Evolutionary conservation across 2,113 vertebrate species (phyloP).

Genomic region (Willisornis vidua): DNA sequence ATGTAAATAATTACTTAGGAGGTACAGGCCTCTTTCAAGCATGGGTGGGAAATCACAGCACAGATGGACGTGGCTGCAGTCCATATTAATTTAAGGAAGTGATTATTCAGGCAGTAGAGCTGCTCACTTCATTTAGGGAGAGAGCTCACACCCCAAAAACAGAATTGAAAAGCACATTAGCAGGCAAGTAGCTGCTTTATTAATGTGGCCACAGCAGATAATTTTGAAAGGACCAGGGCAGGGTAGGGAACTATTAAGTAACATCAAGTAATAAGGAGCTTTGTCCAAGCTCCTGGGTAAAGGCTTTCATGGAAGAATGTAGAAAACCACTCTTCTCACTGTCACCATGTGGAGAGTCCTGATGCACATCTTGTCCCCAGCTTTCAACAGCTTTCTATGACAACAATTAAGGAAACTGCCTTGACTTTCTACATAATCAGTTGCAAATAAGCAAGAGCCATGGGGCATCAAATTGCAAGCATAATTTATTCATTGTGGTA

Average conservation of each 20-base stretch:
- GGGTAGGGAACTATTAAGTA: background rate
- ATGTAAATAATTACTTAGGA: slow-evolving; percentile 60
- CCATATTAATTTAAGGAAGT: slow-evolving; percentile 40
- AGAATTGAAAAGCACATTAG: background rate
- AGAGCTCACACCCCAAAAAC: background rate
- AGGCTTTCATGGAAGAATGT: background rate
- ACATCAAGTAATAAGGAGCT: background rate
- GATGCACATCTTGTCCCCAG: background rate
- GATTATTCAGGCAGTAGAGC: slow-evolving; percentile 38
- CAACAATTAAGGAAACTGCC: background rate
- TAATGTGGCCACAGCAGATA: background rate
- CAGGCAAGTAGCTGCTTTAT: background rate
- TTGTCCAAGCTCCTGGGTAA: background rate
- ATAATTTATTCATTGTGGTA: background rate
- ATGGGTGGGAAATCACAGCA: slow-evolving; percentile 46
- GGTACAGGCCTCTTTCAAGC: background rate
- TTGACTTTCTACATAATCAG: background rate
- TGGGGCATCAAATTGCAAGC: background rate
- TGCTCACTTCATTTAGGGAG: slow-evolving; percentile 60
- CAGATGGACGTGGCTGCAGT: slow-evolving; percentile 26
- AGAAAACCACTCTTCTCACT: background rate
- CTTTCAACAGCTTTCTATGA: background rate
- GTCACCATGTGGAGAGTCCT: background rate
- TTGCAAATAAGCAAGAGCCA: background rate
- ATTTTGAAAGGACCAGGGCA: background rate